Evolutionary conservation across 23 tunicate species (phyloP).

Genomic region (Phallusia fumigata): DNA sequence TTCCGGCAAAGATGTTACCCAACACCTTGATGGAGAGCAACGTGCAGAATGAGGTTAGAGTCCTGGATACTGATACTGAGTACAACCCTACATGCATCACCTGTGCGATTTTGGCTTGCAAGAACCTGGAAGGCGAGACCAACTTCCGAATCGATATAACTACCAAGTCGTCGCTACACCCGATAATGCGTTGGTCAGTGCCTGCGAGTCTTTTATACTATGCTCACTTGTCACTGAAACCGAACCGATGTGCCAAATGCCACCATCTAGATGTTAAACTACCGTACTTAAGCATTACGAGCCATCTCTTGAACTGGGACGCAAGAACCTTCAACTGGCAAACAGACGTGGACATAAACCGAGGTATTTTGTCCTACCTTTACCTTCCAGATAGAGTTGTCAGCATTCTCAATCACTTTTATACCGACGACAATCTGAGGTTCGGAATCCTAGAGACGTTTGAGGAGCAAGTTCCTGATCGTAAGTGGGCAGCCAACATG

Average conservation of each 20-base stretch:
- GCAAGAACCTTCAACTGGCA: background rate
- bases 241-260: background rate
- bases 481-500: background rate
- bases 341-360: background rate
- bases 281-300: background rate
- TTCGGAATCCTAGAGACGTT: background rate
- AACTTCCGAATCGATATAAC: background rate
- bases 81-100: background rate
- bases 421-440: background rate
- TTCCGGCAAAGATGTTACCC: background rate
- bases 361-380: background rate
- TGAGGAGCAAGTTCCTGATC: background rate
- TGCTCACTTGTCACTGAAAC: background rate
- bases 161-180: background rate
- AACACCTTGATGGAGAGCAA: slow-evolving; percentile 2
- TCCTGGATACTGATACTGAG: background rate
- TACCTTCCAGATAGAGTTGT: background rate
- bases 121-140: background rate
- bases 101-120: background rate
- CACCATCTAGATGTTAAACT: background rate
- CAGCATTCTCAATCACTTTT: background rate
- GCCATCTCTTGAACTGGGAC: background rate
- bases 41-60: slow-evolving; percentile 3
- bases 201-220: background rate
- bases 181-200: background rate